Evolutionary conservation across 2,113 vertebrate genomes (phyloP).

Genomic region (Antechinus stuartii): DNA sequence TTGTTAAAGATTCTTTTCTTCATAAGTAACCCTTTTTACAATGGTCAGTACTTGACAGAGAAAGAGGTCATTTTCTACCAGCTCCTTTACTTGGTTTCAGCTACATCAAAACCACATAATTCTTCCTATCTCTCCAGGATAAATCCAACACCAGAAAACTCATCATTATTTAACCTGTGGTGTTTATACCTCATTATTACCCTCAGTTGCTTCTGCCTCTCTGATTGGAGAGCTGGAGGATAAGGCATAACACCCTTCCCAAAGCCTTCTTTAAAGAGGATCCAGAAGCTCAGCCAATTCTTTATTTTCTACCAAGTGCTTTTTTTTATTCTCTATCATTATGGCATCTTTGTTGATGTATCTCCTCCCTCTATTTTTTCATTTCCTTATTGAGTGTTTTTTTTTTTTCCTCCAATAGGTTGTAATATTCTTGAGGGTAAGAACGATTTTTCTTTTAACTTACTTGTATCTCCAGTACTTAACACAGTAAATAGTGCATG

Average conservation of each 20-base stretch:
- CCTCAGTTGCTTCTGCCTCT: neutral
- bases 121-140: neutral
- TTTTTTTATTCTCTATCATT: neutral
- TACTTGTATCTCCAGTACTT: too few species aligned
- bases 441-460: too few species aligned
- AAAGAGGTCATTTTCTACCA: neutral
- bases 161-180: neutral
- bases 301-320: neutral
- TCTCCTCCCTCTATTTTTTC: neutral
- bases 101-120: neutral
- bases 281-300: neutral
- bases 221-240: neutral
- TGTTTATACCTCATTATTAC: neutral
- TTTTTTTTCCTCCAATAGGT: too few species aligned
- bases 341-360: neutral
- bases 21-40: neutral
- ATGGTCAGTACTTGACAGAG: neutral
- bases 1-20: neutral
- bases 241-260: too few species aligned
- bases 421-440: too few species aligned
- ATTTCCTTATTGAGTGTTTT: neutral
- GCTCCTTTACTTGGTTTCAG: neutral
- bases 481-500: too few species aligned
- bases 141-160: neutral
- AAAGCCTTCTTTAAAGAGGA: neutral